A percentile compares a stretch with the other conserved stretches of the same genome.
Evolutionary conservation across 2,113 vertebrate genomes (phyloP).

Genomic region (Pterocles burchelli): DNA sequence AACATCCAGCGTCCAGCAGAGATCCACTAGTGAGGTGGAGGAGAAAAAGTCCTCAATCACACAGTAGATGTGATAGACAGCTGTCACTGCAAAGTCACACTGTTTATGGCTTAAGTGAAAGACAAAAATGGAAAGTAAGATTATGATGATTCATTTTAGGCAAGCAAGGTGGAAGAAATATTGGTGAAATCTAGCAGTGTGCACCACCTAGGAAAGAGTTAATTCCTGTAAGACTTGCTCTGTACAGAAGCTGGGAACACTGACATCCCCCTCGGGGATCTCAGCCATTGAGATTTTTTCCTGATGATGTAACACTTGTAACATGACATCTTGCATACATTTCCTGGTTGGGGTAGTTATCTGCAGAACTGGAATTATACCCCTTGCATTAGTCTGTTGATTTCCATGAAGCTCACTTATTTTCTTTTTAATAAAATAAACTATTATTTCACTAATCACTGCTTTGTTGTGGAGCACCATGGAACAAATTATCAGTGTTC

Average conservation of each 20-base stretch:
- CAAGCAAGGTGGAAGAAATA: not conserved
- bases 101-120: not conserved
- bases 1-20: not conserved
- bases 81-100: not conserved
- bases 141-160: not conserved
- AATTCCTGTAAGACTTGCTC: not conserved
- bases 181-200: not conserved
- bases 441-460: not conserved
- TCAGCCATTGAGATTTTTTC: slow-evolving; percentile 58
- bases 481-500: not conserved
- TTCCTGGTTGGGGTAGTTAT: not conserved
- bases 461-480: not conserved
- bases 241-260: not conserved
- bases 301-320: slow-evolving; percentile 49
- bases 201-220: slow-evolving; percentile 37
- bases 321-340: slow-evolving; percentile 48
- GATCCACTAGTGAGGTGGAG: not conserved
- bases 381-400: not conserved
- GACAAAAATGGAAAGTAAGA: not conserved
- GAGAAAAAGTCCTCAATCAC: not conserved
- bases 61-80: not conserved
- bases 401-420: not conserved
- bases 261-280: slow-evolving; percentile 37
- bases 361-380: not conserved
- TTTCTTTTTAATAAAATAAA: not conserved